These are phyloP conservation scores for Bovichtus diacanthus DNA, from an alignment of 2,797 vertebrate genomes.

Conservation along the genomic window DNA sequence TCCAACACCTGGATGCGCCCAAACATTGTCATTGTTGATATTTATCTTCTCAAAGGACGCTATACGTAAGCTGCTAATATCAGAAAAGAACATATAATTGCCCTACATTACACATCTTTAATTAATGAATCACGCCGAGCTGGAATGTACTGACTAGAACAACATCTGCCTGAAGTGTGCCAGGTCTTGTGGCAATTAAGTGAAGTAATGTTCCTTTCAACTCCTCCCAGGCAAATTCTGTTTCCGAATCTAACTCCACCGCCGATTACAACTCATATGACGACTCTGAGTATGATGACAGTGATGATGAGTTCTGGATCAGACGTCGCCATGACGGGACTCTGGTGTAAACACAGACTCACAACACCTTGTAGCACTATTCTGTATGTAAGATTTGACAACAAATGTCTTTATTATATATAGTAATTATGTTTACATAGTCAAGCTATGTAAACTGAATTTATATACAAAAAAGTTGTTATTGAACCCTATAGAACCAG, in stretches of 20 bases:
- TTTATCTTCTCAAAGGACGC: not conserved
- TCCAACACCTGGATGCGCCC: not conserved
- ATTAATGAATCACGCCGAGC: not conserved
- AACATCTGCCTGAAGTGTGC: not conserved
- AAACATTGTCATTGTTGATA: not conserved
- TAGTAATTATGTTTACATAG: conserved; percentile 17
- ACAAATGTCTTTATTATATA: not conserved
- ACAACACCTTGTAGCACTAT: conserved; percentile 14
- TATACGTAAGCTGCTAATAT: fast-evolving
- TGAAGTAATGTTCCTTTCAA: not conserved
- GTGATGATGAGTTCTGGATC: not conserved
- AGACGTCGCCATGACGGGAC: fast-evolving
- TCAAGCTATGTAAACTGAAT: not conserved
- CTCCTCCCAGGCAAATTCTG: not conserved
- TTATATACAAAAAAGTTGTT: not conserved
- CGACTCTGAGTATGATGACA: not conserved
- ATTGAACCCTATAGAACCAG: not conserved
- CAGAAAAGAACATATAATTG: not conserved
- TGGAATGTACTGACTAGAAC: not conserved
- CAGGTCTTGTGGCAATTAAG: not conserved
- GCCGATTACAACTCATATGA: not conserved
- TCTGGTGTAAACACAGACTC: not conserved
- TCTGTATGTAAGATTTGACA: not conserved
- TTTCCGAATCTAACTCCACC: not conserved
- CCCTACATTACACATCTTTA: not conserved